Evolutionary conservation across 2,113 vertebrate species (phyloP).

Genomic region (Edolisoma coerulescens): DNA sequence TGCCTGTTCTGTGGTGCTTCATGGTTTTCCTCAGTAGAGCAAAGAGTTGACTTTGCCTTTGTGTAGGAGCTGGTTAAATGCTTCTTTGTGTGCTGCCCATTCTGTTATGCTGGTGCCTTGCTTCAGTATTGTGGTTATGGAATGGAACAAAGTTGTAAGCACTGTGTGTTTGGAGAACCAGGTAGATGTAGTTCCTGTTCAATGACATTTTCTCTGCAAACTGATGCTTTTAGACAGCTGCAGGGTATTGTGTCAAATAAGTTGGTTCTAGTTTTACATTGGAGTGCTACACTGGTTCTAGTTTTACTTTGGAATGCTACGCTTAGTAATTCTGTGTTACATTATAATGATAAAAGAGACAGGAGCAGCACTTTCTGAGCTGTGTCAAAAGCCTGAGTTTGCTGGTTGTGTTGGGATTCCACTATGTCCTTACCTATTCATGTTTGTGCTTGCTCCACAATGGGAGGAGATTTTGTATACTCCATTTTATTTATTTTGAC

Average conservation of each 20-base stretch:
- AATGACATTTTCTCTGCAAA: not conserved
- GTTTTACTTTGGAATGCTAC: not conserved
- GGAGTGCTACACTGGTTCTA: not conserved
- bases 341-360: not conserved
- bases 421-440: not conserved
- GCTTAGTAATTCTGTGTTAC: not conserved
- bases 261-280: not conserved
- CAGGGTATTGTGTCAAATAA: not conserved
- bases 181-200: not conserved
- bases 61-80: not conserved
- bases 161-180: not conserved
- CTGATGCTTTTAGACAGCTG: not conserved
- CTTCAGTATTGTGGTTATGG: not conserved
- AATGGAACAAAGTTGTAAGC: not conserved
- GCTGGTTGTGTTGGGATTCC: not conserved
- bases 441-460: not conserved
- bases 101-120: rapidly evolving
- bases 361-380: not conserved
- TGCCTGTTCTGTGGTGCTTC: not conserved
- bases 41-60: not conserved
- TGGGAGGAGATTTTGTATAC: not conserved
- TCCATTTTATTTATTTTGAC: not conserved
- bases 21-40: not conserved
- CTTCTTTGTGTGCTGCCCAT: not conserved
- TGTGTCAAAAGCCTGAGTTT: not conserved